Evolutionary conservation across 2,797 vertebrate genomes (phyloP).

Genomic region (Channa striata): DNA sequence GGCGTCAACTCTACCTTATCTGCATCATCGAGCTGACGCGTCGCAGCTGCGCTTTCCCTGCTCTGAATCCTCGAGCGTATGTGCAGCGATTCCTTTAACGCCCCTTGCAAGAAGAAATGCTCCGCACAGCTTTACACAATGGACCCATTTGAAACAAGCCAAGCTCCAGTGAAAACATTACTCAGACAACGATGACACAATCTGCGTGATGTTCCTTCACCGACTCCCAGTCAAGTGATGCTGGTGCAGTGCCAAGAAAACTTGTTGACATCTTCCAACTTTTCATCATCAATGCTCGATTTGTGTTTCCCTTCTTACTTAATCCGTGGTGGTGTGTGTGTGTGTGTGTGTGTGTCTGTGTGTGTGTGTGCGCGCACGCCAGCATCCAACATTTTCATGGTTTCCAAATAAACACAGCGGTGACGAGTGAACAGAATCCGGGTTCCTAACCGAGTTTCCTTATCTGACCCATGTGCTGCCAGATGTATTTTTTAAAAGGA

Average conservation of each 20-base stretch:
- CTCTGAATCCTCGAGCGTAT: too few species aligned
- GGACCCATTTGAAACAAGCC: constrained; percentile 27
- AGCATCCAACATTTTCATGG: not conserved
- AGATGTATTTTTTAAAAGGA: not conserved
- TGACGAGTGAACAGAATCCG: not conserved
- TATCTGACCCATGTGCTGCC: constrained; percentile 5
- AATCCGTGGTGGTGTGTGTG: not conserved
- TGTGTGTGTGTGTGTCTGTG: not conserved
- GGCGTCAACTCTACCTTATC: too few species aligned
- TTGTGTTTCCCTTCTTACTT: constrained; percentile 25
- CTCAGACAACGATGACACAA: constrained; percentile 15
- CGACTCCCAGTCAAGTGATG: not conserved
- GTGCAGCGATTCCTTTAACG: too few species aligned
- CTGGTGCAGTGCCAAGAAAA: not conserved
- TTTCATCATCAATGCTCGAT: not conserved
- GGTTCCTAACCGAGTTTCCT: constrained; percentile 18
- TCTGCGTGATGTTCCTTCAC: constrained; percentile 30
- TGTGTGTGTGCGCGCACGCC: too few species aligned
- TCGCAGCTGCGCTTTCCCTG: not conserved
- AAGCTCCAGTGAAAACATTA: not conserved
- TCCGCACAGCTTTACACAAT: not conserved
- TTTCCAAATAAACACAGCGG: constrained; percentile 1
- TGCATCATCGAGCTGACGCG: not conserved
- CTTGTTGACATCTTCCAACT: constrained; percentile 2
- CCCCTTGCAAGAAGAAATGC: not conserved